A percentile compares a stretch with the other conserved stretches of the same genome.
Evolutionary conservation across 2,888 invertebrate species (phyloP).

Genomic region (Micropterix aruncella): DNA sequence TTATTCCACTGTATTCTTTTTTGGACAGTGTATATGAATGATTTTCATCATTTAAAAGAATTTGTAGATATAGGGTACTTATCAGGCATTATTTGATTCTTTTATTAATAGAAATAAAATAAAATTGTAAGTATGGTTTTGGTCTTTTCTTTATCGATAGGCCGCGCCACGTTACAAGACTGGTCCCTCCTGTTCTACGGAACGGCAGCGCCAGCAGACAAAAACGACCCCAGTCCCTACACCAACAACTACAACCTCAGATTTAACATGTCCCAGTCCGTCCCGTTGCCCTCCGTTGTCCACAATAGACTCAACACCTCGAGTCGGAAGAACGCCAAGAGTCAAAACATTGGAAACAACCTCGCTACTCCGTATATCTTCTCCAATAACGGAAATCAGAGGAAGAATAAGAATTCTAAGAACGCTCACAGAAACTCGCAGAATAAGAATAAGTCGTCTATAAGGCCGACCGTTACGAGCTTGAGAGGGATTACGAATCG

Average conservation of each 20-base stretch:
- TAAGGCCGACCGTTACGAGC: slow-evolving; percentile 38
- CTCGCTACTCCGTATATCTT: slow-evolving; percentile 22
- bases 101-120: no score
- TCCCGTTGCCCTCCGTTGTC: slow-evolving; percentile 18
- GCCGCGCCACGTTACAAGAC: slow-evolving; percentile 78
- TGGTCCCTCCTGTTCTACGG: slow-evolving; percentile 92
- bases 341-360: slow-evolving; percentile 8
- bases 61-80: no score
- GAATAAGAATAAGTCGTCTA: slow-evolving; percentile 33
- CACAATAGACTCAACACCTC: slow-evolving; percentile 5
- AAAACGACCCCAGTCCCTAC: slow-evolving; percentile 43
- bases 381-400: slow-evolving; percentile 29
- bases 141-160: slow-evolving; percentile 32
- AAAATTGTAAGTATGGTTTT: no score
- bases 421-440: slow-evolving; percentile 36
- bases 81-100: no score
- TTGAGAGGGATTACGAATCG: slow-evolving; percentile 32
- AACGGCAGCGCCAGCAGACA: slow-evolving; percentile 51
- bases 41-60: no score
- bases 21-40: no score
- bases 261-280: slow-evolving; percentile 12
- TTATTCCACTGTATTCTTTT: no score
- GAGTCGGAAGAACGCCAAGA: slow-evolving; percentile 9
- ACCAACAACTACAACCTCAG: slow-evolving; percentile 9
- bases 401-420: slow-evolving; percentile 41